A percentile compares a stretch with the other conserved stretches of the same genome.
Evolutionary conservation across 2,888 invertebrate species (phyloP).

Genomic region (Fragum fragum): DNA sequence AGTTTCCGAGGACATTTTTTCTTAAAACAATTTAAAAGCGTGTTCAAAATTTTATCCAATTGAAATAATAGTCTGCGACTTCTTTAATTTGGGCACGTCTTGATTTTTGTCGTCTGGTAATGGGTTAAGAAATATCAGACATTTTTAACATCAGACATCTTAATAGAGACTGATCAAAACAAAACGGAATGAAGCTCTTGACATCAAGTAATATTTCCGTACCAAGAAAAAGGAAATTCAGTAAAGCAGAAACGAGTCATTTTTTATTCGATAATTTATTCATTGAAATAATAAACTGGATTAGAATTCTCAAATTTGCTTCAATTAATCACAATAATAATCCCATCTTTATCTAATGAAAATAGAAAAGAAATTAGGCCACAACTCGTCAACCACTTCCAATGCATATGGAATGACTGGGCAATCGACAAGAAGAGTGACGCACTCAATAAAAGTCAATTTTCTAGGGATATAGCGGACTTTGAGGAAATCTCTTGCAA

Average conservation of each 20-base stretch:
- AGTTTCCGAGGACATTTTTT: no score
- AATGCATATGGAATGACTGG: conserved; percentile 60
- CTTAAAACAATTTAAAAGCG: no score
- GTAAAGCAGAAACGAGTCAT: background rate
- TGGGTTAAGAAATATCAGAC: no score
- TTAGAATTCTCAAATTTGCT: conserved; percentile 32
- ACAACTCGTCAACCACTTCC: conserved; percentile 40
- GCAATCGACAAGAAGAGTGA: conserved; percentile 43
- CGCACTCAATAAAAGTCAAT: conserved; percentile 71
- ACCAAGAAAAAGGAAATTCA: background rate
- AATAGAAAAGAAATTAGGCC: conserved; percentile 51
- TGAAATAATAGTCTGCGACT: no score
- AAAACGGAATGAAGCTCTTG: no score
- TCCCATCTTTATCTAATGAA: conserved; percentile 43
- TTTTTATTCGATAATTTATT: conserved; percentile 38
- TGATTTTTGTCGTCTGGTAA: no score
- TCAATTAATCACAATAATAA: conserved; percentile 42
- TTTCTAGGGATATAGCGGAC: conserved; percentile 61
- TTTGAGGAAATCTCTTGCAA: conserved; percentile 60
- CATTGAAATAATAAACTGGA: conserved; percentile 48
- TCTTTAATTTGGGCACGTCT: no score
- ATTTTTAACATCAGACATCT: no score
- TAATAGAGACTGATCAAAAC: no score
- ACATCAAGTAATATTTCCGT: no score
- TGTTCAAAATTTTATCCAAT: no score